Evolutionary conservation across 2,888 invertebrate species (phyloP).

Genomic region (Scelioninae gen. 1): DNA sequence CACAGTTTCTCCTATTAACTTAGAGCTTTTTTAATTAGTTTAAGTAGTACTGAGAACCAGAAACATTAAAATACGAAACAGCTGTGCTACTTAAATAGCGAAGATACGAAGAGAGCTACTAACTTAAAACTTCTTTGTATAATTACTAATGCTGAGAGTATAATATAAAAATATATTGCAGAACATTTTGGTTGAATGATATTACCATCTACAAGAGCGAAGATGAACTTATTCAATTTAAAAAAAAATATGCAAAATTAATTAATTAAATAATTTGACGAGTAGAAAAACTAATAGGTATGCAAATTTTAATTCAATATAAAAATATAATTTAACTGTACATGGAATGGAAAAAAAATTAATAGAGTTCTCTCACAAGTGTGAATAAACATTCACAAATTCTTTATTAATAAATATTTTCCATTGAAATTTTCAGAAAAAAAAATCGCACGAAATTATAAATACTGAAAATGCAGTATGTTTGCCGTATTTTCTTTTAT

Average conservation of each 20-base stretch:
- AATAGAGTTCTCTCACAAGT: no score
- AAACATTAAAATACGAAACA: slow-evolving; percentile 45
- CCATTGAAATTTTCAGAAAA: no score
- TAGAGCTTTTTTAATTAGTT: slow-evolving; percentile 51
- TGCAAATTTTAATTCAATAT: no score
- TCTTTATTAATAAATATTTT: no score
- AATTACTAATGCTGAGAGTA: slow-evolving; percentile 19
- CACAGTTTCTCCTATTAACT: slow-evolving; percentile 36
- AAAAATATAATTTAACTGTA: no score
- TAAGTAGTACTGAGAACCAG: slow-evolving; percentile 29
- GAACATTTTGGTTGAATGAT: not conserved
- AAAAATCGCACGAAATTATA: not conserved
- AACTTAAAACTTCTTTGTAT: slow-evolving; percentile 24
- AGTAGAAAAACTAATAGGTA: no score
- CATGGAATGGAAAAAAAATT: no score
- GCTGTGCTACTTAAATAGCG: slow-evolving; percentile 25
- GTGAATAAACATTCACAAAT: no score
- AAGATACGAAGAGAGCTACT: slow-evolving; percentile 17
- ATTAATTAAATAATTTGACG: slow-evolving; percentile 3
- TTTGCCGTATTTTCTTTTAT: no score
- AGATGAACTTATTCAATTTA: not conserved
- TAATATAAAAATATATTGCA: slow-evolving; percentile 11
- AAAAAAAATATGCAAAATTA: not conserved
- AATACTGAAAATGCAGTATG: no score
- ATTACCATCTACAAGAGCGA: slow-evolving; percentile 1